Conservation (phyloP, 2,113 vertebrate genomes). For the Falco punctatus region DNA sequence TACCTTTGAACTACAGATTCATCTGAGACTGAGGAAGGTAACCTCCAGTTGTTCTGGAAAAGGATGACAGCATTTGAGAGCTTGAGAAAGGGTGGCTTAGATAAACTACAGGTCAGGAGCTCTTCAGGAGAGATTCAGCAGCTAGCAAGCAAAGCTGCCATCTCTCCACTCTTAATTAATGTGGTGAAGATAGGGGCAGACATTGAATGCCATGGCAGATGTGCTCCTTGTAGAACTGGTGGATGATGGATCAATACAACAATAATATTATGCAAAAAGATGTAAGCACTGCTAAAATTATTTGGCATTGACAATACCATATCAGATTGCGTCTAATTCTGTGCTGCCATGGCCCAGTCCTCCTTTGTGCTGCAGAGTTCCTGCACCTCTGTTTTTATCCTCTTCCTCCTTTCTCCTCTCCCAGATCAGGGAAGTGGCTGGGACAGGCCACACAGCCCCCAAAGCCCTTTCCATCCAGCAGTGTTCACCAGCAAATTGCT, state of each 20-base stretch:
- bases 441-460: fast-evolving
- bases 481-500: neutral
- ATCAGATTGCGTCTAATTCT: neutral
- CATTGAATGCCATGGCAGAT: neutral
- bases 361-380: neutral
- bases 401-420: neutral
- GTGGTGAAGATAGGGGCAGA: neutral
- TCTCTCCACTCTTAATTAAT: neutral
- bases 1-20: neutral
- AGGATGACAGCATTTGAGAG: neutral
- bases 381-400: neutral
- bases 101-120: neutral
- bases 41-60: neutral
- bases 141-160: neutral
- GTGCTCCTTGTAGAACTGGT: neutral
- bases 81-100: neutral
- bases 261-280: neutral
- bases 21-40: neutral
- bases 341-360: neutral
- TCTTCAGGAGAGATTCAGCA: neutral
- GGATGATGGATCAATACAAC: neutral
- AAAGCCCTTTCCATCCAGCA: neutral
- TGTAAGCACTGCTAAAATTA: neutral
- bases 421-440: neutral
- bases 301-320: neutral